Conservation (phyloP, 2,797 vertebrate genomes). For the Muscicapa striata region DNA sequence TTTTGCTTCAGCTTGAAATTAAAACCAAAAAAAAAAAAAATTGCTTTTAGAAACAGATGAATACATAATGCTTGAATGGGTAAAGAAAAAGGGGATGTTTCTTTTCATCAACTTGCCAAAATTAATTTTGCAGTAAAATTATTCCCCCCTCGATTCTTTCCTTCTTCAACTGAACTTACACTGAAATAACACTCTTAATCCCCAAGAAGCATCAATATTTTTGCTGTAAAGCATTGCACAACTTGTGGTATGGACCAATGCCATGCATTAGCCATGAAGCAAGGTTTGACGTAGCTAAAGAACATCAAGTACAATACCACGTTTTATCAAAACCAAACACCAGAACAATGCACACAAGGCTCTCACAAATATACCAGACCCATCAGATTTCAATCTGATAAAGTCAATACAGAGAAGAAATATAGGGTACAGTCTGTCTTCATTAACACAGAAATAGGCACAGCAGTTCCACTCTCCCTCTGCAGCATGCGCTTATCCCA, state of each 20-base stretch:
- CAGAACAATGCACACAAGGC: slow-evolving; percentile 79
- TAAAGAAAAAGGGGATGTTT: not conserved
- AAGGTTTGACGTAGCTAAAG: slow-evolving; percentile 78
- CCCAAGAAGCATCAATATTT: slow-evolving; percentile 76
- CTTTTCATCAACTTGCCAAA: not conserved
- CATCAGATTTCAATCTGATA: slow-evolving; percentile 74
- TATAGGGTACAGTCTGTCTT: slow-evolving; percentile 58
- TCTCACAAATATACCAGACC: slow-evolving; percentile 68
- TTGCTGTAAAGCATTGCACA: slow-evolving; percentile 75
- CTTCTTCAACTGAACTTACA: slow-evolving; percentile 66
- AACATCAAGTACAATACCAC: slow-evolving; percentile 81
- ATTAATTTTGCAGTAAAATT: not conserved
- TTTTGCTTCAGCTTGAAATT: not conserved
- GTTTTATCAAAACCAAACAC: slow-evolving; percentile 81
- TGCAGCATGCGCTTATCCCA: not conserved
- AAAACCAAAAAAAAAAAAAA: not conserved
- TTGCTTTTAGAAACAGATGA: not conserved
- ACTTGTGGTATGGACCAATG: slow-evolving; percentile 79
- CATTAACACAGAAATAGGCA: slow-evolving; percentile 42
- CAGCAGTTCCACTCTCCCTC: slow-evolving; percentile 2
- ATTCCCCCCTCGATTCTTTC: not conserved
- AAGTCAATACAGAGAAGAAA: slow-evolving; percentile 65
- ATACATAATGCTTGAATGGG: not conserved
- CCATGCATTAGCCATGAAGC: slow-evolving; percentile 72
- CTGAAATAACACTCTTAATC: slow-evolving; percentile 77